phyloP scores from a whole-genome alignment of 2,888 invertebrate species.

The Drosophila infuscata region DNA sequence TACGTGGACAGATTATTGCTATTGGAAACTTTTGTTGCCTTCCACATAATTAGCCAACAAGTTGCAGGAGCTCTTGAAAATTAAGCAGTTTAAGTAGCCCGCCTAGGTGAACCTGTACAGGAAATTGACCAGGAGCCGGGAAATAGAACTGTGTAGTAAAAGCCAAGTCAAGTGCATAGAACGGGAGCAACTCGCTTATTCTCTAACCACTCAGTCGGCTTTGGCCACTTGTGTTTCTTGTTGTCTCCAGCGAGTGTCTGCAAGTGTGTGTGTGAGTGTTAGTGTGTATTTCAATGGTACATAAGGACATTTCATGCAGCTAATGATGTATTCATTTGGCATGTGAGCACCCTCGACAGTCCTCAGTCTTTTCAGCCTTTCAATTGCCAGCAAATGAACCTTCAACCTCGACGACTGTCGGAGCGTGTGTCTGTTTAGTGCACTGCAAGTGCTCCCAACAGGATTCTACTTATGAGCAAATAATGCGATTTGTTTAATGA shows the following conservation, averaged over 20 bases:
- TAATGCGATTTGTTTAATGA: conserved; percentile 77
- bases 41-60: conserved; percentile 70
- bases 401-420: conserved; percentile 63
- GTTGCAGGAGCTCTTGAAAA: conserved; percentile 64
- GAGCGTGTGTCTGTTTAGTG: conserved; percentile 59
- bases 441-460: conserved; percentile 60
- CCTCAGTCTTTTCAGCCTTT: conserved; percentile 53
- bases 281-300: conserved; percentile 24
- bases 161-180: conserved; percentile 10
- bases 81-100: conserved; percentile 69
- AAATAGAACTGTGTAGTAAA: conserved; percentile 7
- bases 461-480: conserved; percentile 60
- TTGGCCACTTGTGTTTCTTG: conserved; percentile 53
- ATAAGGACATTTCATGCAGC: conserved; percentile 72
- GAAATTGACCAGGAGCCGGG: conserved; percentile 5
- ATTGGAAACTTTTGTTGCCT: conserved; percentile 37
- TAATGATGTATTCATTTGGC: conserved; percentile 79
- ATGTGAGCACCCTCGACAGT: conserved; percentile 53
- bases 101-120: conserved; percentile 26
- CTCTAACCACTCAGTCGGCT: conserved; percentile 45
- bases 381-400: conserved; percentile 76
- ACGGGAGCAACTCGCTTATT: conserved; percentile 13
- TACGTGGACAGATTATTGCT: conserved; percentile 13
- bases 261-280: conserved; percentile 1
- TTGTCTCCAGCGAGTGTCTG: conserved; percentile 8